These are phyloP conservation scores for Diplolepis rosae DNA, from an alignment of 2,888 invertebrate species.

Conservation along the genomic window DNA sequence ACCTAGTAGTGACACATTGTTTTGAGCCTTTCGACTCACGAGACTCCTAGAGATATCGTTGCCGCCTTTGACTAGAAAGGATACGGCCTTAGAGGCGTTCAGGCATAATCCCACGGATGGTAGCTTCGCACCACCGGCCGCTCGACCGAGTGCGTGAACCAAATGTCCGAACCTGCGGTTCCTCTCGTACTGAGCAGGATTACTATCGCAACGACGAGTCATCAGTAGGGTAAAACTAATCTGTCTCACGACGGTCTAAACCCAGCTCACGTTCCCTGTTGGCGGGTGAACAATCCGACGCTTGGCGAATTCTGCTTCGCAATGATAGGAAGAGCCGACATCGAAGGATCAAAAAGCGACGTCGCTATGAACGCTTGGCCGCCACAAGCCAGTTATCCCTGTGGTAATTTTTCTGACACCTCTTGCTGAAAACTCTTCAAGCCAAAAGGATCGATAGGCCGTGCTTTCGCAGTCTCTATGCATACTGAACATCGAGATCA, in stretches of 20 bases:
- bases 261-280: no score
- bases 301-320: constrained; percentile 83
- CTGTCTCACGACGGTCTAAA: no score
- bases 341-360: constrained; percentile 83
- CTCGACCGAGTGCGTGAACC: no score
- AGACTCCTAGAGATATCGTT: constrained; percentile 73
- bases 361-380: constrained; percentile 79
- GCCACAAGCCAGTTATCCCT: constrained; percentile 82
- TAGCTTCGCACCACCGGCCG: constrained; percentile 82
- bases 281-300: constrained; percentile 83
- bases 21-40: constrained; percentile 75
- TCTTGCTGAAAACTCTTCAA: no score
- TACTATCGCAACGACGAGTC: no score
- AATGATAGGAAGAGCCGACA: constrained; percentile 85
- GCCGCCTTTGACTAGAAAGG: constrained; percentile 77
- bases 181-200: no score
- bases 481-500: no score
- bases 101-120: constrained; percentile 79
- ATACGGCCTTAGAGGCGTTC: constrained; percentile 79
- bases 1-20: constrained; percentile 72
- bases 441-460: no score
- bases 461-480: no score
- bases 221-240: no score
- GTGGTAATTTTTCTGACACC: constrained; percentile 84
- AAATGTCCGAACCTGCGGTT: no score